These are phyloP conservation scores for Drosophila multiciliata DNA, from an alignment of 2,888 invertebrate genomes.

Conservation along the genomic window DNA sequence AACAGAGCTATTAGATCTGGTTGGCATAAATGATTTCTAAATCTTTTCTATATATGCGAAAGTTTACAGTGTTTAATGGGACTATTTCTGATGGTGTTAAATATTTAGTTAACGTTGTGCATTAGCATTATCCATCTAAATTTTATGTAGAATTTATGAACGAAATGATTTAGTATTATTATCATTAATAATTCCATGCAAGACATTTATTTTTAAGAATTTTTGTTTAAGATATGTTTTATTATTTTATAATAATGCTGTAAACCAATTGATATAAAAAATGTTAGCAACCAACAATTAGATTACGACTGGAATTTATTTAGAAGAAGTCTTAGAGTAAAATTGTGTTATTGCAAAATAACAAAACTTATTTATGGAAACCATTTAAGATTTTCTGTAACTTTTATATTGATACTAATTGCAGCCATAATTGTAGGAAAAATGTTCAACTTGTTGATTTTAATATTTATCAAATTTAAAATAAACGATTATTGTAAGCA, in stretches of 20 bases:
- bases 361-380: background rate
- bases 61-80: background rate
- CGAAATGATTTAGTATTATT: background rate
- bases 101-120: background rate
- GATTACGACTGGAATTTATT: too few species aligned
- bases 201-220: background rate
- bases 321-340: too few species aligned
- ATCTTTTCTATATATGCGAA: too few species aligned
- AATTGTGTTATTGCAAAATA: background rate
- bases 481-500: conserved; percentile 16
- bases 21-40: background rate
- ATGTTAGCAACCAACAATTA: too few species aligned
- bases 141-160: background rate
- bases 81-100: background rate
- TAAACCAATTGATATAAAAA: too few species aligned
- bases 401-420: background rate
- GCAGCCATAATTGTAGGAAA: background rate
- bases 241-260: too few species aligned
- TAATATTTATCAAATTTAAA: too few species aligned
- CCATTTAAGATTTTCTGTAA: background rate
- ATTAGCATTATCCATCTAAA: background rate
- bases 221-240: too few species aligned
- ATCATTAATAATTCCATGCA: background rate
- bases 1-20: background rate
- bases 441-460: conserved; percentile 18